Base-by-base conservation (phyloP, 2,888 invertebrate species). In the Pristionchus japonicus region DNA sequence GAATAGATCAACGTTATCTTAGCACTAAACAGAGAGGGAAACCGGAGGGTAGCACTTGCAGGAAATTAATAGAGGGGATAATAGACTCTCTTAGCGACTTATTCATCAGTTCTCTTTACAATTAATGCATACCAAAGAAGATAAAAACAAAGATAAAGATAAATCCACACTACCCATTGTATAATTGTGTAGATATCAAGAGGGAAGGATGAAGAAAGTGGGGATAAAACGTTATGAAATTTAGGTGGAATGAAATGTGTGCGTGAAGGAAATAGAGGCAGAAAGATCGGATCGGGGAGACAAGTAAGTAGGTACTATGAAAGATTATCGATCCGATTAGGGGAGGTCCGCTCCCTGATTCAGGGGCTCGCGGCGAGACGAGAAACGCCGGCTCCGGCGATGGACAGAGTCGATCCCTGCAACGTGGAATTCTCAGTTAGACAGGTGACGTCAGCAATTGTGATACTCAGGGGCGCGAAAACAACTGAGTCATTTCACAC, bases 161-260 rank as follows among this genome's bases (percentile, higher is more conserved):
- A 52, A 57, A n/a, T 70, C 70, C 70, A 70, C 70, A 70, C 70
- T 70, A 70, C 70, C 70, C 70, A 70, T 70, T 70, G 37, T 70
- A 37, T 37, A 40, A 70, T 70, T 70, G 70, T 70, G 70, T 70
- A 70, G 70, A 70, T 70, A 70, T 70, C 70, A 37, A 37, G 74
- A 77, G 20, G 77, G 74, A 37, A 40, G n/a, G 1, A 23, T 4
- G 15, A 77, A 40, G 34, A 37, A 31, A 70, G 20, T 40, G 77
- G 40, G 11, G 17, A n/a, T 23, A 13, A 80, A 43, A 47, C 17
- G 47, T 80, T 27, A 80, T 27, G 80, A 43, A 20, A 47, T 40
- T 47, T n/a, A n/a, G n/a, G 77, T 23, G 77, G 77, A 77, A 77
- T 77, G 77, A 77, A 77, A 77, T 77, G 77, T 43, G 77, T 77